These are phyloP conservation scores for Bombus haemorrhoidalis DNA, from an alignment of 1,140 invertebrate genomes.

Conservation along the genomic window DNA sequence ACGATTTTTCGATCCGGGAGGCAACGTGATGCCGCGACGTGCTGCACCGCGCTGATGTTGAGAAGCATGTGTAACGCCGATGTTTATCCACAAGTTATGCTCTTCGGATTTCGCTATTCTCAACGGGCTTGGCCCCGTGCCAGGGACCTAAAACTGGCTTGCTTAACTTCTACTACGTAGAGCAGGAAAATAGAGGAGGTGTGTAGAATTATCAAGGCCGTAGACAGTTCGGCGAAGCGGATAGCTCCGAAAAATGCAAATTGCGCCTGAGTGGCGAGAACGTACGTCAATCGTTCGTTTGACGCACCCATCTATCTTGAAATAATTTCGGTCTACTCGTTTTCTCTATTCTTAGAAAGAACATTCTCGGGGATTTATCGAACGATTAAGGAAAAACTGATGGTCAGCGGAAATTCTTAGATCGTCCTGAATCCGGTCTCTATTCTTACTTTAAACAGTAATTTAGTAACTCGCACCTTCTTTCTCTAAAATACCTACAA, in stretches of 20 bases:
- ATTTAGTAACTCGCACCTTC: not conserved
- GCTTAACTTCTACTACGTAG: slow-evolving; percentile 45
- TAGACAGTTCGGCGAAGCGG: not conserved
- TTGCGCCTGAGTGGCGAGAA: not conserved
- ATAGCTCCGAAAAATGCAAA: slow-evolving; percentile 20
- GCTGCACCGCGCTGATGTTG: not conserved
- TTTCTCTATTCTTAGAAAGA: not conserved
- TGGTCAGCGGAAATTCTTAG: not conserved
- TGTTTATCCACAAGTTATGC: slow-evolving; percentile 35
- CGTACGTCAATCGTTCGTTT: slow-evolving; percentile 12
- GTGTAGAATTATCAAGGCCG: slow-evolving; percentile 63
- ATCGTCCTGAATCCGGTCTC: not conserved
- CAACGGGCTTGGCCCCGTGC: slow-evolving; percentile 48
- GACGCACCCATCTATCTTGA: not conserved
- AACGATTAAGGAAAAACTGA: not conserved
- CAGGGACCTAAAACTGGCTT: slow-evolving; percentile 63
- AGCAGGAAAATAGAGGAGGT: slow-evolving; percentile 63
- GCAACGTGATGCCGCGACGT: not conserved
- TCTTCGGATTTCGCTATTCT: slow-evolving; percentile 52
- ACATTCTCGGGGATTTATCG: not conserved
- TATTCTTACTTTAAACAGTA: not conserved
- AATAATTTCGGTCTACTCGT: not conserved
- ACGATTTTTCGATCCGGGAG: not conserved
- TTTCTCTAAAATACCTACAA: not conserved
- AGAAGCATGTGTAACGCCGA: slow-evolving; percentile 3